Evolutionary conservation across 2,797 vertebrate genomes (phyloP).

Genomic region (Coilia nasus): DNA sequence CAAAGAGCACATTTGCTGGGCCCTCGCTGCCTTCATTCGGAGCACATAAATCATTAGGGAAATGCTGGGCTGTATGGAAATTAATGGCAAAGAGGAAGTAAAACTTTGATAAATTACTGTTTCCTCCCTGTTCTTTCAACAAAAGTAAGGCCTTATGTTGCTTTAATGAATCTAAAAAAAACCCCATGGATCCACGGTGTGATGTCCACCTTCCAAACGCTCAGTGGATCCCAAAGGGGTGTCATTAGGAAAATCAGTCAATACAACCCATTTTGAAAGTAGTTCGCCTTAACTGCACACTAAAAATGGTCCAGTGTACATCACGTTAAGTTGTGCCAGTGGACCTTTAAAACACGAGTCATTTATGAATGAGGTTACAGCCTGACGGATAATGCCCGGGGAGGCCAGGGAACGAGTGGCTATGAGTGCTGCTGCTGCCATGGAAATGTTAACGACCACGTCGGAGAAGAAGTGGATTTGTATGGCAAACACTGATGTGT

Average conservation of each 20-base stretch:
- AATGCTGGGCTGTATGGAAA: slow-evolving; percentile 74
- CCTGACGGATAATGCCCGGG: not conserved
- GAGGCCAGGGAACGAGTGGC: no score
- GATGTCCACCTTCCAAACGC: slow-evolving; percentile 68
- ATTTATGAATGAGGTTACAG: slow-evolving; percentile 33
- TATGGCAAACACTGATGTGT: not conserved
- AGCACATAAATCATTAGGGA: slow-evolving; percentile 73
- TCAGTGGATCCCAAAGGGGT: slow-evolving; percentile 69
- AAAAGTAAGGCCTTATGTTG: slow-evolving; percentile 71
- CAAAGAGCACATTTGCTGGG: slow-evolving; percentile 67
- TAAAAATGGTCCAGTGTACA: slow-evolving; percentile 59
- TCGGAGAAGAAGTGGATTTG: not conserved
- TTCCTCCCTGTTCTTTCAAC: slow-evolving; percentile 65
- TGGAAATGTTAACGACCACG: not conserved
- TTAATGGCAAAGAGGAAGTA: slow-evolving; percentile 74
- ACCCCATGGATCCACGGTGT: slow-evolving; percentile 55
- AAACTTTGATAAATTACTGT: slow-evolving; percentile 80
- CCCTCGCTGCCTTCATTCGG: slow-evolving; percentile 70
- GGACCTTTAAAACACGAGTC: slow-evolving; percentile 51
- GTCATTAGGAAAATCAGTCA: slow-evolving; percentile 76
- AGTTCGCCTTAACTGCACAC: slow-evolving; percentile 58
- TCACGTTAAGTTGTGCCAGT: slow-evolving; percentile 62
- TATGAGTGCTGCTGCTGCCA: not conserved
- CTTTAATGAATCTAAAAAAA: slow-evolving; percentile 74
- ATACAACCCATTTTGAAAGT: slow-evolving; percentile 70